These are phyloP conservation scores for Apodemia duryi DNA, from an alignment of 2,888 invertebrate species.

Conservation along the genomic window DNA sequence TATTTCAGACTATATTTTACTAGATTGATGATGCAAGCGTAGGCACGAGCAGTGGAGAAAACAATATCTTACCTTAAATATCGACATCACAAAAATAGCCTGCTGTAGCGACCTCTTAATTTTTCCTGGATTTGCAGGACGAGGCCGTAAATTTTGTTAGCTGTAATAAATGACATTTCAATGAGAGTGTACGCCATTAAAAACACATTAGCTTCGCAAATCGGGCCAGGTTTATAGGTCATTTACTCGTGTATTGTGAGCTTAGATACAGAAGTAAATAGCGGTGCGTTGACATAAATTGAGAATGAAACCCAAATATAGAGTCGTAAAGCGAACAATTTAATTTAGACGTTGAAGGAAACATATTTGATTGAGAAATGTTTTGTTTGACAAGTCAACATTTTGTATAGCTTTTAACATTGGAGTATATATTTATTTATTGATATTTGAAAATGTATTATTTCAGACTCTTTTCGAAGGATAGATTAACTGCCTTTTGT, in stretches of 20 bases:
- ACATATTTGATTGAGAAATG: background rate
- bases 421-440: no score
- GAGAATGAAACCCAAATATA: constrained; percentile 18
- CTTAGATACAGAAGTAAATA: constrained; percentile 26
- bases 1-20: no score
- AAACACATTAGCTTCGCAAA: constrained; percentile 65
- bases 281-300: constrained; percentile 25
- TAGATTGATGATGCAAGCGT: background rate
- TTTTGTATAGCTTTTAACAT: background rate
- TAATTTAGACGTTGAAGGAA: constrained; percentile 10
- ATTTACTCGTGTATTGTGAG: constrained; percentile 52
- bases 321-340: constrained; percentile 4
- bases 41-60: background rate
- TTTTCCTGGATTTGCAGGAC: constrained; percentile 24
- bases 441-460: no score
- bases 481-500: no score
- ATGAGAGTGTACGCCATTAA: constrained; percentile 70
- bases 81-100: background rate
- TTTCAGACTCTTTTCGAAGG: no score
- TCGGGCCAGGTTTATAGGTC: constrained; percentile 57
- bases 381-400: background rate
- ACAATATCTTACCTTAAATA: background rate
- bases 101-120: constrained; percentile 16
- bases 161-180: constrained; percentile 63
- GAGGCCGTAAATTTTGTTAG: constrained; percentile 51